These are phyloP conservation scores for Atherinosoma microstoma DNA, from an alignment of 2,797 vertebrate species.

Conservation along the genomic window DNA sequence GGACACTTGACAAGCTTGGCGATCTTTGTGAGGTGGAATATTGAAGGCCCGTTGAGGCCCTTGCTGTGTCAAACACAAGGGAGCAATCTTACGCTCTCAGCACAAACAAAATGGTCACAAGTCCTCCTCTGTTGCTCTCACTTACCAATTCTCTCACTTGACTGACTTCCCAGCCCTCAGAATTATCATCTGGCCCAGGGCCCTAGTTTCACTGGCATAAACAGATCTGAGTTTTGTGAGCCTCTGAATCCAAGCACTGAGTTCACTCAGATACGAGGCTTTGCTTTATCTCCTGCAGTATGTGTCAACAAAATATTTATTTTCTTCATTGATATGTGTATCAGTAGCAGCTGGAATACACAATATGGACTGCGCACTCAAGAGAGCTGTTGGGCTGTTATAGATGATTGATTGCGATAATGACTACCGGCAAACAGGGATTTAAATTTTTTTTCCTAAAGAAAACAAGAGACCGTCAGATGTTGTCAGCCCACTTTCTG, in stretches of 20 bases:
- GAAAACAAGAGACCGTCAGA: slow-evolving; percentile 44
- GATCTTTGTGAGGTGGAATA: slow-evolving; percentile 57
- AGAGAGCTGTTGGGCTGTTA: slow-evolving; percentile 45
- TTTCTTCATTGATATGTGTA: slow-evolving; percentile 40
- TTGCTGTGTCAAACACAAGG: slow-evolving; percentile 74
- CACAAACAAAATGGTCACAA: slow-evolving; percentile 91
- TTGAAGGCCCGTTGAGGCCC: slow-evolving; percentile 68
- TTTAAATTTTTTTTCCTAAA: slow-evolving; percentile 47
- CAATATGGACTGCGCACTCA: slow-evolving; percentile 26
- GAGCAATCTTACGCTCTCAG: slow-evolving; percentile 85
- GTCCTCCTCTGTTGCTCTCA: slow-evolving; percentile 83
- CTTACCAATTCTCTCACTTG: slow-evolving; percentile 86
- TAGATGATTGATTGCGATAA: slow-evolving; percentile 65
- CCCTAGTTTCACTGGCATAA: slow-evolving; percentile 82
- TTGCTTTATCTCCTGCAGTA: slow-evolving; percentile 28
- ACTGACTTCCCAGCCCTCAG: slow-evolving; percentile 88
- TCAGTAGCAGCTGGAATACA: slow-evolving; percentile 38
- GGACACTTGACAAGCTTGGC: slow-evolving; percentile 26
- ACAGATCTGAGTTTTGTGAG: slow-evolving; percentile 74
- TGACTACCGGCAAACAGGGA: slow-evolving; percentile 59
- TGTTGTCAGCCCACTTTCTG: slow-evolving; percentile 38
- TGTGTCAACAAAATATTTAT: slow-evolving; percentile 25
- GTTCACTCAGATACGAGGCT: slow-evolving; percentile 29
- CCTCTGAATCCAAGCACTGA: slow-evolving; percentile 18
- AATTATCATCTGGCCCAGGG: slow-evolving; percentile 86